Conservation (phyloP, 2,113 vertebrate species). For the Casuarius casuarius region DNA sequence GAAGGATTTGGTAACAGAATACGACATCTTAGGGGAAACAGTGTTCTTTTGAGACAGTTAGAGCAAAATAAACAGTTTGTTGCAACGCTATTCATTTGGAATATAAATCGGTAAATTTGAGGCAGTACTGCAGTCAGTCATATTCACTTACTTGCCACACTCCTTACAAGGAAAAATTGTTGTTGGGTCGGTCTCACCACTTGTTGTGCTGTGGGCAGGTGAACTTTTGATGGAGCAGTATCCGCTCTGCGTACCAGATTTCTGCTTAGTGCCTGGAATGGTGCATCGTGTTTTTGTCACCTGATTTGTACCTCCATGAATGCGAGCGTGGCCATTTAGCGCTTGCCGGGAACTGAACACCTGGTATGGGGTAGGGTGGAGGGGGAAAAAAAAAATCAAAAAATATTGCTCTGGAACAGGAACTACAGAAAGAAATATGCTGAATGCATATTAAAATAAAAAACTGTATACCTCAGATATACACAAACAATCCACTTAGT, state of each 20-base stretch:
- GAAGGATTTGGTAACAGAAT: background rate
- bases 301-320: conserved; percentile 80
- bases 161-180: conserved; percentile 89
- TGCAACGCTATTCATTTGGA: background rate
- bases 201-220: conserved; percentile 86
- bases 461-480: rapidly evolving
- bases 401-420: background rate
- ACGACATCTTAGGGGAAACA: background rate
- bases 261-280: conserved; percentile 71
- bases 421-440: background rate
- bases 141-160: conserved; percentile 86
- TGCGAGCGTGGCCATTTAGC: conserved; percentile 82
- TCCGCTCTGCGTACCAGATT: conserved; percentile 75
- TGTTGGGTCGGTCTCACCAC: conserved; percentile 83
- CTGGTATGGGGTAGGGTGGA: conserved; percentile 45
- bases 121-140: background rate
- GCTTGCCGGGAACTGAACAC: conserved; percentile 86
- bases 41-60: background rate
- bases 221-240: conserved; percentile 86
- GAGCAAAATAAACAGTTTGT: background rate
- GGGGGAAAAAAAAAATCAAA: conserved; percentile 3
- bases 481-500: background rate
- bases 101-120: rapidly evolving
- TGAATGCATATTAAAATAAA: background rate
- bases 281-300: conserved; percentile 71